Evolutionary conservation across 2,797 vertebrate genomes (phyloP).

Genomic region (Acanthurus lineatus): DNA sequence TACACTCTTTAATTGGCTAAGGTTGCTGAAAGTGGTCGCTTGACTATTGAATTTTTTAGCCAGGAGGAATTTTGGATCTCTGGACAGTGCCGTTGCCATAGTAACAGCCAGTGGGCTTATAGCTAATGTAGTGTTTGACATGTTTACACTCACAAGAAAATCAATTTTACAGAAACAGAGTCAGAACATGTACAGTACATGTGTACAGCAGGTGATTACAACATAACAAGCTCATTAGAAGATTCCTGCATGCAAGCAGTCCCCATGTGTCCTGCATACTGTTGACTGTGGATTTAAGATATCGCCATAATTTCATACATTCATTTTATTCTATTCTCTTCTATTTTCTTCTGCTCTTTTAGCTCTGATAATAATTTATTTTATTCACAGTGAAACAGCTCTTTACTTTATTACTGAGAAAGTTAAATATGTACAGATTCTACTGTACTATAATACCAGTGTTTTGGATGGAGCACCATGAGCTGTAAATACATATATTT

Average conservation of each 20-base stretch:
- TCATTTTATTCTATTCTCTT: slow-evolving; percentile 9
- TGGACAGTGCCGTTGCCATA: slow-evolving; percentile 18
- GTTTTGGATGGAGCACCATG: slow-evolving; percentile 55
- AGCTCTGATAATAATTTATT: slow-evolving; percentile 35
- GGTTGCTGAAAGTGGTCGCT: slow-evolving; percentile 14
- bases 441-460: slow-evolving; percentile 55
- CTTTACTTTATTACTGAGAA: slow-evolving; percentile 32
- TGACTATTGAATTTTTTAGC: slow-evolving; percentile 10
- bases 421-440: slow-evolving; percentile 52
- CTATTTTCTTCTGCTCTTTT: slow-evolving; percentile 7
- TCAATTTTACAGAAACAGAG: not conserved
- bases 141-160: not conserved
- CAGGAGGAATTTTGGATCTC: not conserved
- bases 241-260: not conserved
- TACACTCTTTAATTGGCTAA: slow-evolving; percentile 1
- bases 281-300: slow-evolving; percentile 18
- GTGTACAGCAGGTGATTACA: not conserved
- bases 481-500: slow-evolving; percentile 42
- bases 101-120: slow-evolving; percentile 14
- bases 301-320: slow-evolving; percentile 12
- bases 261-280: not conserved
- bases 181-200: not conserved
- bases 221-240: not conserved
- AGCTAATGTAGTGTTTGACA: slow-evolving; percentile 11
- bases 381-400: slow-evolving; percentile 37